Evolutionary conservation across 1,140 invertebrate genomes (phyloP).

Genomic region (Brachionus sp.): DNA sequence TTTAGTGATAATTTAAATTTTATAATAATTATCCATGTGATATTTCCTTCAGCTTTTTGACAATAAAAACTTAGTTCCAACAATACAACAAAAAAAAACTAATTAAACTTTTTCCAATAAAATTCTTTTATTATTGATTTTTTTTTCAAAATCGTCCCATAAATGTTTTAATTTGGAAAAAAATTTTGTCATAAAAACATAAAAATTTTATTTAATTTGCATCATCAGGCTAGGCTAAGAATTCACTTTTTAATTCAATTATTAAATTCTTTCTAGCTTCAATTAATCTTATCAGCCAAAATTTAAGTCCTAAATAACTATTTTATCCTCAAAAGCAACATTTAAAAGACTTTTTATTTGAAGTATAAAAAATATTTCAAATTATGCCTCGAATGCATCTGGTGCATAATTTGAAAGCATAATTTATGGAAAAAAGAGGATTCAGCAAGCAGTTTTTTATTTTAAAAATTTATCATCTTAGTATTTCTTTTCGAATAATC

Average conservation of each 20-base stretch:
- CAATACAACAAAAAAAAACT: background rate
- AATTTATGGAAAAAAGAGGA: background rate
- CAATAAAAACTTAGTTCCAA: background rate
- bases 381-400: background rate
- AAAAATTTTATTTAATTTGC: background rate
- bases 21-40: background rate
- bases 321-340: background rate
- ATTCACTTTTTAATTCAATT: background rate
- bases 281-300: background rate
- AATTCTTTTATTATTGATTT: background rate
- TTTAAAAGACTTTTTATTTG: background rate
- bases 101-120: slow-evolving; percentile 5
- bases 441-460: background rate
- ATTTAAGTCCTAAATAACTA: background rate
- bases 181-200: background rate
- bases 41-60: background rate
- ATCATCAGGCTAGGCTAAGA: background rate
- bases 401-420: background rate
- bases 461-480: background rate
- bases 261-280: background rate
- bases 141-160: background rate
- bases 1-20: background rate
- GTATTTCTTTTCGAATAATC: background rate
- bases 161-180: background rate
- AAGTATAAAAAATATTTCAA: background rate